Evolutionary conservation across 2,888 invertebrate species (phyloP).

Genomic region (Hirtodrosophila trivittata): DNA sequence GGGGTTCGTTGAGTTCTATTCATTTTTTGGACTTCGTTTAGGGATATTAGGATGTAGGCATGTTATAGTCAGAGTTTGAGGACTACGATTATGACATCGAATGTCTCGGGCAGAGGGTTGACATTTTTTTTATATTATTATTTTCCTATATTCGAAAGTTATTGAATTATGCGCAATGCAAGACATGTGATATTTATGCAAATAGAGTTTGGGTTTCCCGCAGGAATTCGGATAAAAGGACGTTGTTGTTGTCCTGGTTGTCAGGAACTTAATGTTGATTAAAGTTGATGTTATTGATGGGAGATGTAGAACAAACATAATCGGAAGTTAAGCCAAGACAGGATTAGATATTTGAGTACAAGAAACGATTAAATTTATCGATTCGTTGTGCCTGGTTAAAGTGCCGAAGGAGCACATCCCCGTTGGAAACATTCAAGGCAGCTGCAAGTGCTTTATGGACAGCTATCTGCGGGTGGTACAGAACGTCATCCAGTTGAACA

Average conservation of each 20-base stretch:
- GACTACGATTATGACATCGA: conserved; percentile 74
- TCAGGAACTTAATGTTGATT: conserved; percentile 15
- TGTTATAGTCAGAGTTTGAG: conserved; percentile 23
- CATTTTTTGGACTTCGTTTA: conserved; percentile 39
- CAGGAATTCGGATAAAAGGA: conserved; percentile 5
- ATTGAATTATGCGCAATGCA: conserved; percentile 62
- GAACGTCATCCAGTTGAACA: conserved; percentile 40
- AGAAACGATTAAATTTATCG: too few species aligned
- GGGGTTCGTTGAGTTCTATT: conserved; percentile 51
- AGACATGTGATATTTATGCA: conserved; percentile 70
- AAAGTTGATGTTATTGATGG: conserved; percentile 11
- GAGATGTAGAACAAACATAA: too few species aligned
- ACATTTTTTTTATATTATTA: conserved; percentile 39
- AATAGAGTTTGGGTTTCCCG: conserved; percentile 41
- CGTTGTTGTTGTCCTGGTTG: conserved; percentile 2
- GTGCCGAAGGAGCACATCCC: too few species aligned
- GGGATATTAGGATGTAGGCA: conserved; percentile 42
- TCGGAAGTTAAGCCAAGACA: too few species aligned
- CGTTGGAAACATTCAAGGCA: too few species aligned
- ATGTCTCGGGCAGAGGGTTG: too few species aligned
- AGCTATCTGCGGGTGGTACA: not conserved
- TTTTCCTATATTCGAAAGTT: conserved; percentile 9
- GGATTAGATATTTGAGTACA: too few species aligned
- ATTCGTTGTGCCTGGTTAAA: too few species aligned
- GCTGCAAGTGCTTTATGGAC: too few species aligned